Evolutionary conservation across 2,797 vertebrate genomes (phyloP).

Genomic region (Thamnophis elegans): DNA sequence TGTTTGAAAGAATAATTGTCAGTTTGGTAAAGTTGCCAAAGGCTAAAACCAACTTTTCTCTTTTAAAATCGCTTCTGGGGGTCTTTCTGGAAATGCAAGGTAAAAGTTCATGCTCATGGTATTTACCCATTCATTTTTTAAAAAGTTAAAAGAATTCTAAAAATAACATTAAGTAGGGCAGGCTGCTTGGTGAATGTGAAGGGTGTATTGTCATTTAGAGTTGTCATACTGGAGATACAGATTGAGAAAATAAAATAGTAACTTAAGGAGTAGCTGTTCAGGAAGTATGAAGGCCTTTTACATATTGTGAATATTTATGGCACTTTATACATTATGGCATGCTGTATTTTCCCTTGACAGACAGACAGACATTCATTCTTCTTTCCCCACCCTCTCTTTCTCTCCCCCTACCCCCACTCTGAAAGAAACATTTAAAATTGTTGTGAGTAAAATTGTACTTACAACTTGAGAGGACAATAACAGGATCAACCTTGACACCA

Average conservation of each 20-base stretch:
- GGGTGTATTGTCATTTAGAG: background rate
- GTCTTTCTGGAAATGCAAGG: background rate
- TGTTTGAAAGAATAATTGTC: background rate
- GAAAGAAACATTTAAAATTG: background rate
- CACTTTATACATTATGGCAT: background rate
- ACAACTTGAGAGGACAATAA: background rate
- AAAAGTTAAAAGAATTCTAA: background rate
- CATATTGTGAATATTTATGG: slow-evolving; percentile 14
- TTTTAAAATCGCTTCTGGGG: background rate
- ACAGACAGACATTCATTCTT: background rate
- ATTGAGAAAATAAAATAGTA: background rate
- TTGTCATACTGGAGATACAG: background rate
- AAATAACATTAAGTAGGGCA: background rate
- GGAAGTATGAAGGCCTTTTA: background rate
- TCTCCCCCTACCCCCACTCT: background rate
- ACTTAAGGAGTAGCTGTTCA: background rate
- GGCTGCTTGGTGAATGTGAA: background rate
- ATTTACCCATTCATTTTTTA: background rate
- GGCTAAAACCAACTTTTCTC: background rate
- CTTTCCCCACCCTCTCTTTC: background rate
- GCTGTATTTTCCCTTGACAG: background rate
- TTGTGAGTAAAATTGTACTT: background rate
- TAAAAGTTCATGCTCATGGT: background rate
- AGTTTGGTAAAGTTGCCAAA: background rate
- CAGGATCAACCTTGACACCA: background rate